Conservation (phyloP, 2,113 vertebrate species). For the Perognathus longimembris region DNA sequence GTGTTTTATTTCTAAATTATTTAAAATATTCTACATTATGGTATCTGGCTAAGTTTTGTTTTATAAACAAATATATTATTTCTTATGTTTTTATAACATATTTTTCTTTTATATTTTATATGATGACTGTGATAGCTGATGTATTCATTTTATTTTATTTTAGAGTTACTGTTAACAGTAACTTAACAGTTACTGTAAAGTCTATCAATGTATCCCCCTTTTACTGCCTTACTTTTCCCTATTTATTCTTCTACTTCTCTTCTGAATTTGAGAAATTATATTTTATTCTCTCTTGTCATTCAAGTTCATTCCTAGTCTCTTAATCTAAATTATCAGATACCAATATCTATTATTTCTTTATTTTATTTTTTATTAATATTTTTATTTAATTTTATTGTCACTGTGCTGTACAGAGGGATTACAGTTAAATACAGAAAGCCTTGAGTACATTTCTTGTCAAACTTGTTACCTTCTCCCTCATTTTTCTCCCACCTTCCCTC, state of each 20-base stretch:
- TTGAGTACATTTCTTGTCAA: too few species aligned
- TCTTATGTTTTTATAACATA: not conserved
- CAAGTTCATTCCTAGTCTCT: not conserved
- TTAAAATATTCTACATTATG: not conserved
- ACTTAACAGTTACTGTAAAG: not conserved
- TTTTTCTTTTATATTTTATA: constrained; percentile 14
- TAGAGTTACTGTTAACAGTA: too few species aligned
- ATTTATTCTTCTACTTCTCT: not conserved
- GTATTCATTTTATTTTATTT: not conserved
- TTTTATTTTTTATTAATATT: too few species aligned
- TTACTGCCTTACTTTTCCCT: not conserved
- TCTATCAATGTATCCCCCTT: not conserved
- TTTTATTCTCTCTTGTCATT: not conserved
- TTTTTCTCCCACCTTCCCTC: too few species aligned
- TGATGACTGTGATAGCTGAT: not conserved
- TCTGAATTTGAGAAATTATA: not conserved
- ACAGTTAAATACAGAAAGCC: too few species aligned
- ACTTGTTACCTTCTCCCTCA: too few species aligned
- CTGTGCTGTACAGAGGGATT: too few species aligned
- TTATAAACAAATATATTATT: not conserved
- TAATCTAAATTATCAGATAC: constrained; percentile 10
- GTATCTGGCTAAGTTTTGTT: constrained; percentile 15
- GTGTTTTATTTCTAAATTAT: constrained; percentile 50
- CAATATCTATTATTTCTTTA: not conserved
- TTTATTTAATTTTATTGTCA: too few species aligned